Conservation (phyloP, 2,113 vertebrate genomes). For the Setophaga coronata region DNA sequence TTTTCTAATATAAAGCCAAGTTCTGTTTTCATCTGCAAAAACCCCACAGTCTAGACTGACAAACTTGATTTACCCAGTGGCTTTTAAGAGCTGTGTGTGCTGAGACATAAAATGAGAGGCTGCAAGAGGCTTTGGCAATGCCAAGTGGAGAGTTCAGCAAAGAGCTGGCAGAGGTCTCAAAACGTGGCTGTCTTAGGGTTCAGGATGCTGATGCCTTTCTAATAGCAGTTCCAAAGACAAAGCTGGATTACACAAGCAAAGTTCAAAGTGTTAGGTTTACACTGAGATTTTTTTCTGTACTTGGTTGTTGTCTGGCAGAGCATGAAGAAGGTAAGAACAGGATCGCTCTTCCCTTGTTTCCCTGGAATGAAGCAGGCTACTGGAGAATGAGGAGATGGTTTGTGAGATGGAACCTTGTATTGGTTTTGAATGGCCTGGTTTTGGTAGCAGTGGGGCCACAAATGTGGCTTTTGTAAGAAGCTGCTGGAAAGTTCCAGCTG, state of each 20-base stretch:
- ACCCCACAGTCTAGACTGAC: background rate
- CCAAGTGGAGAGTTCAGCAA: background rate
- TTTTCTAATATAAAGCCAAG: background rate
- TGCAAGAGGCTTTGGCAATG: background rate
- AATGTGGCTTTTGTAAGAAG: background rate
- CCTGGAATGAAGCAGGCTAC: background rate
- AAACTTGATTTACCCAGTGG: background rate
- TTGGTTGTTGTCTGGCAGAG: background rate
- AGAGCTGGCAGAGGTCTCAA: background rate
- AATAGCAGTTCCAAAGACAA: background rate
- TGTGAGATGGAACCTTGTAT: background rate
- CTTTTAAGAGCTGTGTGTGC: background rate
- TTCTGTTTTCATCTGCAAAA: background rate
- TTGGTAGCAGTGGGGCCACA: background rate
- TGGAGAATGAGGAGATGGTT: background rate
- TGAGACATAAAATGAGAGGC: background rate
- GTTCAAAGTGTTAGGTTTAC: background rate
- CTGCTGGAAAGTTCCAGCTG: background rate
- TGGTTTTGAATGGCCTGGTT: background rate
- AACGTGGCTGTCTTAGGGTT: background rate
- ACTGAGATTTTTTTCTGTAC: background rate
- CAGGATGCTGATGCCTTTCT: background rate
- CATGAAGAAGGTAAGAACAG: background rate
- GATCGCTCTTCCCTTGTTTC: background rate
- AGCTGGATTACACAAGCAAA: background rate